A percentile compares a stretch with the other conserved stretches of the same genome.
phyloP scores from a whole-genome alignment of 2,113 vertebrate species.

The Willisornis vidua region DNA sequence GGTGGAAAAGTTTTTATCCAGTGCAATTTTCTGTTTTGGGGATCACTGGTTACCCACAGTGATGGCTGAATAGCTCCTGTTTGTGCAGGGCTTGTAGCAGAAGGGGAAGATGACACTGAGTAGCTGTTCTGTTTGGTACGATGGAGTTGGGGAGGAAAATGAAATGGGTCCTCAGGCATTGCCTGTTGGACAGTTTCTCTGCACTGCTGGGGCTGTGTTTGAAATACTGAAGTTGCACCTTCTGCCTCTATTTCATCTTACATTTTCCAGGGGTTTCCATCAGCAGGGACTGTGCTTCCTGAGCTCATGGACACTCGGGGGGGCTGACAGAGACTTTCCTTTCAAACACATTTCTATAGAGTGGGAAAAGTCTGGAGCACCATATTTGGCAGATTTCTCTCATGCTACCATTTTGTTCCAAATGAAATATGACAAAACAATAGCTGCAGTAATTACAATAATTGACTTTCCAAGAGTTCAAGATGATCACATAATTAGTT shows the following conservation, averaged over 20 bases:
- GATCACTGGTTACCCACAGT: not conserved
- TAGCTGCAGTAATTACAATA: slow-evolving; percentile 70
- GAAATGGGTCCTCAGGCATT: not conserved
- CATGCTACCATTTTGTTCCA: slow-evolving; percentile 52
- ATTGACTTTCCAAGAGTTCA: slow-evolving; percentile 69
- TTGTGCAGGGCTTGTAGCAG: rapidly evolving
- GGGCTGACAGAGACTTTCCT: slow-evolving; percentile 40
- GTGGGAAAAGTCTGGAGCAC: not conserved
- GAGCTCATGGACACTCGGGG: not conserved
- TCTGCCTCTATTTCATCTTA: slow-evolving; percentile 6
- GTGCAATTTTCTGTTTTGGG: not conserved
- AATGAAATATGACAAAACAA: slow-evolving; percentile 76
- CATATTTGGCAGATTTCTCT: slow-evolving; percentile 40
- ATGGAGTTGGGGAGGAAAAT: not conserved
- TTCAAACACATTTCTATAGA: slow-evolving; percentile 1
- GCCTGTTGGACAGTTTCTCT: not conserved
- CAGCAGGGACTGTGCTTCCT: slow-evolving; percentile 34
- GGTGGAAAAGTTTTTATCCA: not conserved
- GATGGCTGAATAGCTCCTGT: not conserved
- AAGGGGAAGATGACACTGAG: not conserved
- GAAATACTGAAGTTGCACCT: not conserved
- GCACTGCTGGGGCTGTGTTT: not conserved
- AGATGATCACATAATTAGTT: slow-evolving; percentile 71
- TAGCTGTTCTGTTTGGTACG: rapidly evolving
- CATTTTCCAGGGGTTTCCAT: slow-evolving; percentile 2